Evolutionary conservation across 1,140 invertebrate species (phyloP), one percentile per base, ranked within the genome.

Genomic region (Tigriopus japonicus): DNA sequence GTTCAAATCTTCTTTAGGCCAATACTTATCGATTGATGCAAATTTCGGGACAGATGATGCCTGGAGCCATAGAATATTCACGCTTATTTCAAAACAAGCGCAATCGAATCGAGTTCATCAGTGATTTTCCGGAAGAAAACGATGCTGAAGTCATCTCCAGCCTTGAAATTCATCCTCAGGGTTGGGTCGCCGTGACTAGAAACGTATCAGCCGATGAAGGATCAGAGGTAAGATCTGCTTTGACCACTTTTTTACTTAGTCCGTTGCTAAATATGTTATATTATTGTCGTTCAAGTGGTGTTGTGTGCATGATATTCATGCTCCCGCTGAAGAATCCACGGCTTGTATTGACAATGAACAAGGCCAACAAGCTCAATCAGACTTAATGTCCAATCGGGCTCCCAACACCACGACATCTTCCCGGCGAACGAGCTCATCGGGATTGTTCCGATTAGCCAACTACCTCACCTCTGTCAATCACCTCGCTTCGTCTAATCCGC

Each of bases 11-110:
- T n/a, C 77, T 77, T 5, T 71, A 88, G 83, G 87, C 88, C 40
- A 86, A 86, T 69, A 80, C 91, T 70, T 92, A 91, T 69, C 75
- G 87, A 63, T 71, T 91, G 60, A 91, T 91, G 86, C 87, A 91
- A 70, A 75, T 84, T 66, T 86, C 81, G 65, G 78, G 82, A 64
- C 83, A 86, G 63, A 79, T 80, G 52, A 84, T 89, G 65, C 85
- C 85, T 1, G 77, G 81, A 49, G 85, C 82, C 14, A 80, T 81
- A 9, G 80, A 77, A 67, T 87, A 81, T 67, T 86, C 85, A 66
- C 80, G 85, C 68, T 72, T 90, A n/a, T 90, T 91, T 69, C 77
- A 74, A 9, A 76, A 86, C 41, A 78, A 78, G 62, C 76, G 82
- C 62, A 94, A 94, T 72, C 76, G 88, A 51, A 80, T 93, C 1